Evolutionary conservation across 1,140 invertebrate species (phyloP).

Genomic region (Drosophila kurseongensis): DNA sequence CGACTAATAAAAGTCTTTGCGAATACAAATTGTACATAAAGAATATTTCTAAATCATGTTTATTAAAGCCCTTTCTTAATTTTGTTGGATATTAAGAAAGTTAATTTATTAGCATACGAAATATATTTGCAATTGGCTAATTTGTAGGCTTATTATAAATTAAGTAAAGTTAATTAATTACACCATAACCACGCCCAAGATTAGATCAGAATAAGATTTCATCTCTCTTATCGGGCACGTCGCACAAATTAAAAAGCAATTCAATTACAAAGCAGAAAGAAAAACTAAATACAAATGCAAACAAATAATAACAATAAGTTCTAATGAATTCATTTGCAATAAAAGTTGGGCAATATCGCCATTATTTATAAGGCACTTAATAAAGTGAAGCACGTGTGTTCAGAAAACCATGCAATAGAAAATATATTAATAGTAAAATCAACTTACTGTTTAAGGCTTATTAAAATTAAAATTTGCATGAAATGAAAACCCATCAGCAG

Average conservation of each 20-base stretch:
- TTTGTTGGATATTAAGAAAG: too few species aligned
- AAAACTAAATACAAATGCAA: constrained; percentile 18
- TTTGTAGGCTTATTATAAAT: too few species aligned
- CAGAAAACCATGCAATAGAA: background rate
- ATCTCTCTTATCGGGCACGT: constrained; percentile 27
- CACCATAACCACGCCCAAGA: constrained; percentile 1
- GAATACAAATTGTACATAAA: too few species aligned
- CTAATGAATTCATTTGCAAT: constrained; percentile 34
- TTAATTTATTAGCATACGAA: too few species aligned
- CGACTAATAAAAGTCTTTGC: background rate
- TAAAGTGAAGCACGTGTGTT: constrained; percentile 15
- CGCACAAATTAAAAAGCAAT: constrained; percentile 32
- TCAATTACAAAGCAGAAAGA: constrained; percentile 9
- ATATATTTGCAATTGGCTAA: too few species aligned
- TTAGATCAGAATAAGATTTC: constrained; percentile 3
- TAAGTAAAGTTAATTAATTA: too few species aligned
- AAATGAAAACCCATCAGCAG: constrained; percentile 28
- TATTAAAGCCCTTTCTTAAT: background rate
- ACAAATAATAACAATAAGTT: constrained; percentile 13
- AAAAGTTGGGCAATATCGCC: constrained; percentile 13
- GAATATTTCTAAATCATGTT: background rate
- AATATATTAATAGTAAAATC: constrained; percentile 14
- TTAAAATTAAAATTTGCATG: constrained; percentile 29
- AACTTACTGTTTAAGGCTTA: constrained; percentile 2
- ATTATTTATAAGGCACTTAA: constrained; percentile 17